Evolutionary conservation across 2,888 invertebrate genomes (phyloP), one percentile per base, ranked within the genome.

Genomic region (Thecocarcelia acutangulata): DNA sequence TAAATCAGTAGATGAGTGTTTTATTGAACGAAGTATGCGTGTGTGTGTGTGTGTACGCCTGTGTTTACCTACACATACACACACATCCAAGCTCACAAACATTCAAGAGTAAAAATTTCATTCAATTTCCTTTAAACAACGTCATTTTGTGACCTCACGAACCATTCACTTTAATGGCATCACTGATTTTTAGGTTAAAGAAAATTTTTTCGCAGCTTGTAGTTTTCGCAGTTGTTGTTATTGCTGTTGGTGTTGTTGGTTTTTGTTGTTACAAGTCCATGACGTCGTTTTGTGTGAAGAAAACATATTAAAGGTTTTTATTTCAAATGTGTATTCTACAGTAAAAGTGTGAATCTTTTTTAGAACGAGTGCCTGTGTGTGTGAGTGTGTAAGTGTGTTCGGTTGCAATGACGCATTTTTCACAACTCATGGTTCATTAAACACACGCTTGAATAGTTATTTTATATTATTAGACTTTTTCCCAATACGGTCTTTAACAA

Each of bases 111-210:
- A 59, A 48, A 52, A 54, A 66, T 78, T 82, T 66, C 64, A 78
- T 78, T 78, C 64, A 82, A 75, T 76, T 78, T 70, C 48, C 64
- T 66, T 66, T 78, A 66, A 74, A 82, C 69, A 78, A 82, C 82
- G 74, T 78, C 78, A 78, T 75, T 74, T 70, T 59, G 64, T 82
- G 82, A 82, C 78, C 82, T 82, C 82, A 82, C 78, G 74, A 78
- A 74, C 59, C 58, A 75, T 69, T 70, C 74, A 54, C 64, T 70
- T 70, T 75, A 64, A 75, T 66, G 46, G 82, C 82, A 78, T 78
- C 68, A 82, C 82, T 72, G 78, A 78, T 77, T 77, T 78, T 82
- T 70, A 74, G 70, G 69, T 78, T 74, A 77, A 72, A 76, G 61
- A 64, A 33, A 64, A 42, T 17, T 70, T 48, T 61, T 40, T 56